Evolutionary conservation across 2,888 invertebrate genomes (phyloP).

Genomic region (Empis stercorea): DNA sequence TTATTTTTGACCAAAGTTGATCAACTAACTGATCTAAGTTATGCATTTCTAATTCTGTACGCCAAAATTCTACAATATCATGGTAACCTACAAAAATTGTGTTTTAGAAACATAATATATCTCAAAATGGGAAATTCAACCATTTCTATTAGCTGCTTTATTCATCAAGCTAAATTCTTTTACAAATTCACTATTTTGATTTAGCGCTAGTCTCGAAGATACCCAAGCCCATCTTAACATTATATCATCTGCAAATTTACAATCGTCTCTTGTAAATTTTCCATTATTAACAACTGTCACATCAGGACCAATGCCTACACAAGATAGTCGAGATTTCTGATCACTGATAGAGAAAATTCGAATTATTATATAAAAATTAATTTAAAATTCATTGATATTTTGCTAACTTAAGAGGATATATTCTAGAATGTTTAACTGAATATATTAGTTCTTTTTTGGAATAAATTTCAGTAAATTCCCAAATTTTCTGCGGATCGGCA

Average conservation of each 20-base stretch:
- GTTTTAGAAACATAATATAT: neutral
- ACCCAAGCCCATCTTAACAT: conserved; percentile 51
- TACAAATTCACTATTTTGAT: conserved; percentile 44
- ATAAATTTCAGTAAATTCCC: conserved; percentile 17
- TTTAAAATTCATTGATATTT: too few species aligned
- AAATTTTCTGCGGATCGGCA: too few species aligned
- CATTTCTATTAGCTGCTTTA: conserved; percentile 47
- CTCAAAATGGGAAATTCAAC: conserved; percentile 27
- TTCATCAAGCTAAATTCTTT: conserved; percentile 47
- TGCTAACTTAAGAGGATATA: too few species aligned
- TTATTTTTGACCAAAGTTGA: conserved; percentile 42
- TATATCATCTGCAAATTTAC: conserved; percentile 23
- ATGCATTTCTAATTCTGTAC: conserved; percentile 48
- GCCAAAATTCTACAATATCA: conserved; percentile 51
- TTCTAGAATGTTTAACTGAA: too few species aligned
- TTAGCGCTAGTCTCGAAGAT: conserved; percentile 51
- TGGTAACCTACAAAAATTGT: conserved; percentile 42
- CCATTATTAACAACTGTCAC: conserved; percentile 45
- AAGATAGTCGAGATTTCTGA: conserved; percentile 22
- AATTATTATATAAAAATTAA: too few species aligned
- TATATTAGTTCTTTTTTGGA: conserved; percentile 9
- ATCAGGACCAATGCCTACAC: conserved; percentile 49
- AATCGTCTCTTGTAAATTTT: conserved; percentile 14
- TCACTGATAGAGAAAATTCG: too few species aligned
- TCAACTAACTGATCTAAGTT: conserved; percentile 42